Conservation (phyloP, 2,888 invertebrate genomes). For the Chloroclysta siterata region DNA sequence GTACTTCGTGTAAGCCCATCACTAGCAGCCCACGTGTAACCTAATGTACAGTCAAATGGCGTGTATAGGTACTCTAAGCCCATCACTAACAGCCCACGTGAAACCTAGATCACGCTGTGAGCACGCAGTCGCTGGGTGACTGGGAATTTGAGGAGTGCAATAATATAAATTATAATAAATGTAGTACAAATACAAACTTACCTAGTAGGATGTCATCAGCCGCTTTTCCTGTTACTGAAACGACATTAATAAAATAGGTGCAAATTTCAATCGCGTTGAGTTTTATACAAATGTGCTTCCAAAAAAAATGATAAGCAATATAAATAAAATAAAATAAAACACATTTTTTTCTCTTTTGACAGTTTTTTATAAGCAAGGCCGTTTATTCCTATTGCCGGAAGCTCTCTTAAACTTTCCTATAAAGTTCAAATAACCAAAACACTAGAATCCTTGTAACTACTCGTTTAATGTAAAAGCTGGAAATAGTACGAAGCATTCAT, state of each 20-base stretch:
- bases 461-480: constrained; percentile 8
- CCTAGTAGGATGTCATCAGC: neutral
- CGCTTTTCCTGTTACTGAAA: too few species aligned
- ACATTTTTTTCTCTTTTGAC: too few species aligned
- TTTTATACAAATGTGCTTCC: too few species aligned
- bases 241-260: too few species aligned
- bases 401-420: constrained; percentile 8
- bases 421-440: neutral
- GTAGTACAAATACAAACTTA: neutral
- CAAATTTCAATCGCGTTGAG: too few species aligned
- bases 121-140: constrained; percentile 4
- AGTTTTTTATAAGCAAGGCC: too few species aligned
- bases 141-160: constrained; percentile 9
- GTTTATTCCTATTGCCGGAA: neutral
- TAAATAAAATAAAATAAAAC: too few species aligned
- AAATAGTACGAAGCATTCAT: constrained; percentile 10
- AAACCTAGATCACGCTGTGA: constrained; percentile 9
- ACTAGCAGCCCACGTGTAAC: constrained; percentile 12
- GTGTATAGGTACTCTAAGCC: neutral
- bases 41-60: neutral
- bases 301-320: too few species aligned
- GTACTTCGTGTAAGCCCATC: constrained; percentile 3
- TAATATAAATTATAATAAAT: neutral
- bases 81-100: constrained; percentile 4
- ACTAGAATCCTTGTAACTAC: neutral